Evolutionary conservation across 1,140 invertebrate species (phyloP).

Genomic region (Copidosoma floridanum): DNA sequence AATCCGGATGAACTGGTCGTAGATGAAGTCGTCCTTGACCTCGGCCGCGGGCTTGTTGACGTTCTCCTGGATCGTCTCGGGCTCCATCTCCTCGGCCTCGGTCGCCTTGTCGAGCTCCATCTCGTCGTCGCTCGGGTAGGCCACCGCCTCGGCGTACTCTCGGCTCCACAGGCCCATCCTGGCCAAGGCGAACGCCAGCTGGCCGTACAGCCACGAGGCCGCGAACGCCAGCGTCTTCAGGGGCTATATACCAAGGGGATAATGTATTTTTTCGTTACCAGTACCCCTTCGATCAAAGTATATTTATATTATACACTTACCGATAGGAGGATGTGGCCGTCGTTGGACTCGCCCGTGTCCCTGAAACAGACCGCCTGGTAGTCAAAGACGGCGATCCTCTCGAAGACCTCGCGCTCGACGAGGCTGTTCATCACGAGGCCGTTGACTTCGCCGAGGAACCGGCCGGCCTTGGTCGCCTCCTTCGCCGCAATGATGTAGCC

Average conservation of each 20-base stretch:
- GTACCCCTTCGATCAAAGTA: background rate
- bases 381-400: conserved; percentile 75
- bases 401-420: conserved; percentile 76
- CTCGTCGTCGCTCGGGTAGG: conserved; percentile 42
- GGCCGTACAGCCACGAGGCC: conserved; percentile 54
- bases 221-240: conserved; percentile 47
- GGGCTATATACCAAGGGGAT: conserved; percentile 41
- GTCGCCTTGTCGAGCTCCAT: conserved; percentile 36
- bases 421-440: conserved; percentile 75
- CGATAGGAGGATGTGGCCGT: conserved; percentile 61
- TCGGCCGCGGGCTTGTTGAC: conserved; percentile 54
- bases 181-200: conserved; percentile 52
- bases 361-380: conserved; percentile 87
- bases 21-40: conserved; percentile 56
- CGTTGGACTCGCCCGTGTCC: conserved; percentile 61
- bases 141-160: conserved; percentile 46
- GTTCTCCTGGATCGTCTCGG: conserved; percentile 38
- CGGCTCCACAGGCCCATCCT: conserved; percentile 49
- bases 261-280: background rate
- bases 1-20: conserved; percentile 64
- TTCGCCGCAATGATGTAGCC: conserved; percentile 78
- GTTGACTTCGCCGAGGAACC: conserved; percentile 82
- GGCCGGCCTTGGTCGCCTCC: conserved; percentile 70
- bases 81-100: conserved; percentile 48
- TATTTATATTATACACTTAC: conserved; percentile 51